These are phyloP conservation scores for Colostygia pectinataria DNA, from an alignment of 2,888 invertebrate genomes.

Conservation along the genomic window DNA sequence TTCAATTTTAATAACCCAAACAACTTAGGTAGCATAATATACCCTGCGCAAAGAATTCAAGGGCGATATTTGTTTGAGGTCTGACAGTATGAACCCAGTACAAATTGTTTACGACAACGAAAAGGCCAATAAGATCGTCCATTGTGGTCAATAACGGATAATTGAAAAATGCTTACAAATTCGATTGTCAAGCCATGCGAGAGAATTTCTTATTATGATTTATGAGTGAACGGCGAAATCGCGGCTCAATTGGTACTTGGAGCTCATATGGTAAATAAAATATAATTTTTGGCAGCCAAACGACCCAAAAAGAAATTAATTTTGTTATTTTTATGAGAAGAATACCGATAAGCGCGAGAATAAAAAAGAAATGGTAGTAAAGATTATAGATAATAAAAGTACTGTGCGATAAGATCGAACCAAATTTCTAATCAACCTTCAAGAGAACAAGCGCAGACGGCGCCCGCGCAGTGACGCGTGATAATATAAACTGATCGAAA, in stretches of 20 bases:
- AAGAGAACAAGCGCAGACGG: conserved; percentile 12
- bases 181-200: conserved; percentile 71
- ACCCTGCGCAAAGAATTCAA: conserved; percentile 39
- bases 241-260: conserved; percentile 57
- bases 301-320: conserved; percentile 30
- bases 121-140: conserved; percentile 71
- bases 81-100: conserved; percentile 43
- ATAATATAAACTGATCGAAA: conserved; percentile 67
- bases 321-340: conserved; percentile 1
- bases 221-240: conserved; percentile 62
- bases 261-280: conserved; percentile 48
- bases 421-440: conserved; percentile 7
- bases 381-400: neutral
- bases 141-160: conserved; percentile 80
- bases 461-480: conserved; percentile 57
- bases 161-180: conserved; percentile 80
- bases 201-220: conserved; percentile 70
- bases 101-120: conserved; percentile 70
- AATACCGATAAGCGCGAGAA: neutral
- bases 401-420: neutral
- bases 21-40: conserved; percentile 27
- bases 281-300: conserved; percentile 37
- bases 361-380: neutral
- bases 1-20: conserved; percentile 35
- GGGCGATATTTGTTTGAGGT: conserved; percentile 41